Conservation (phyloP, 2,888 invertebrate genomes). For the Drosophila phalerata region DNA sequence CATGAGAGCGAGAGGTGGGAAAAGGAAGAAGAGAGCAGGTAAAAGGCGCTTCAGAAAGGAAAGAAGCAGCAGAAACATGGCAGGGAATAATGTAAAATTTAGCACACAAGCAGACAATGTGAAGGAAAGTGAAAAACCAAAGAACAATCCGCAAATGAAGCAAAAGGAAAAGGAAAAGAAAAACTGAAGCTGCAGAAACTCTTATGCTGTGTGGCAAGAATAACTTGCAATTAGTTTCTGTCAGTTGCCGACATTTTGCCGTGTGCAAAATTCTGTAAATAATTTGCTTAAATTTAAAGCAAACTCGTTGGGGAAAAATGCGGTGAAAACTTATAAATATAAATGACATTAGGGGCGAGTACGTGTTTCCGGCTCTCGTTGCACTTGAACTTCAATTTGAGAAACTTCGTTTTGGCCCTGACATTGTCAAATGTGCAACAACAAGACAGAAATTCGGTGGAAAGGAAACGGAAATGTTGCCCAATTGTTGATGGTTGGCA, state of each 20-base stretch:
- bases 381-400: conserved; percentile 65
- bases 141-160: conserved; percentile 30
- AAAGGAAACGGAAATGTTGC: conserved; percentile 60
- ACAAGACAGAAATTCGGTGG: conserved; percentile 4
- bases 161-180: conserved; percentile 1
- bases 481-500: conserved; percentile 36
- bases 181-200: conserved; percentile 18
- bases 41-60: conserved; percentile 21
- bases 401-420: conserved; percentile 36
- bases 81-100: conserved; percentile 45
- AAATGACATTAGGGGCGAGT: conserved; percentile 33
- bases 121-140: conserved; percentile 27
- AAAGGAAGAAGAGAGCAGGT: conserved; percentile 22
- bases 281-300: conserved; percentile 52
- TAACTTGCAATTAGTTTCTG: conserved; percentile 76
- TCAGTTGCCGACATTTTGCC: conserved; percentile 39
- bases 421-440: conserved; percentile 66
- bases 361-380: conserved; percentile 40
- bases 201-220: conserved; percentile 21
- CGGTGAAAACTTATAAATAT: conserved; percentile 44
- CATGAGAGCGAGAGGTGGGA: conserved; percentile 5
- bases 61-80: conserved; percentile 27
- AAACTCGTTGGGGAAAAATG: neutral
- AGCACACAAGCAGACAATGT: conserved; percentile 26
- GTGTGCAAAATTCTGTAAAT: conserved; percentile 48